phyloP scores from a whole-genome alignment of 64 coral and sea anemone species.

The Anthopleura sola region DNA sequence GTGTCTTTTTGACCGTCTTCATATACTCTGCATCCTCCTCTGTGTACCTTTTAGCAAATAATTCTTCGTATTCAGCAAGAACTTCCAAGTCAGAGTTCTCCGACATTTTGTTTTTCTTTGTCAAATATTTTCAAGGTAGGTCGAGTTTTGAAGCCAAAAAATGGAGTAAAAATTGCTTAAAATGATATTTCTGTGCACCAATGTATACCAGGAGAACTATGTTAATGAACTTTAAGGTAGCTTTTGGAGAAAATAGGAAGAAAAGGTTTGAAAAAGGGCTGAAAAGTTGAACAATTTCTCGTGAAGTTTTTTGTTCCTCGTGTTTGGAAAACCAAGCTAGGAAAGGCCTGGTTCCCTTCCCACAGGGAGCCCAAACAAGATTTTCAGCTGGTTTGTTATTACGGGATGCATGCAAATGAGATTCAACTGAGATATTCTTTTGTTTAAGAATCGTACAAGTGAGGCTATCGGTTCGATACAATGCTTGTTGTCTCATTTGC shows the following conservation, averaged over 20 bases:
- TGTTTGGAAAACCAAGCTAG: not conserved
- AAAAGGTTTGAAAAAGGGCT: not conserved
- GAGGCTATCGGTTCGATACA: no score
- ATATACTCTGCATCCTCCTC: conserved; percentile 79
- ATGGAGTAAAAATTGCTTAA: not conserved
- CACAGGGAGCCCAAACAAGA: not conserved
- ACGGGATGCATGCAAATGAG: no score
- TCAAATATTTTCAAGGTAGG: not conserved
- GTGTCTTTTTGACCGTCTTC: conserved; percentile 69
- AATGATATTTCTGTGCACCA: not conserved
- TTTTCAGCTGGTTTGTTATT: no score
- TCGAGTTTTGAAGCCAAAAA: not conserved
- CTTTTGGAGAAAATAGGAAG: not conserved
- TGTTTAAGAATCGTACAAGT: no score
- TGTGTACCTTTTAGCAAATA: conserved; percentile 87
- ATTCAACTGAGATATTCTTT: no score
- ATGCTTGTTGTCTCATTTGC: no score
- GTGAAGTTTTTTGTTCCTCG: not conserved
- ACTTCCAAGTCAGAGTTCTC: conserved; percentile 12
- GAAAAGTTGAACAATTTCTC: not conserved
- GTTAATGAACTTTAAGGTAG: not conserved
- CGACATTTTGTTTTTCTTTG: not conserved
- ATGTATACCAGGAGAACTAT: not conserved
- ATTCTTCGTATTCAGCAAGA: conserved; percentile 62
- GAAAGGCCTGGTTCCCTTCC: not conserved